A percentile compares a stretch with the other conserved stretches of the same genome.
phyloP scores from a whole-genome alignment of 1,140 invertebrate species.

The Ooceraea biroi region DNA sequence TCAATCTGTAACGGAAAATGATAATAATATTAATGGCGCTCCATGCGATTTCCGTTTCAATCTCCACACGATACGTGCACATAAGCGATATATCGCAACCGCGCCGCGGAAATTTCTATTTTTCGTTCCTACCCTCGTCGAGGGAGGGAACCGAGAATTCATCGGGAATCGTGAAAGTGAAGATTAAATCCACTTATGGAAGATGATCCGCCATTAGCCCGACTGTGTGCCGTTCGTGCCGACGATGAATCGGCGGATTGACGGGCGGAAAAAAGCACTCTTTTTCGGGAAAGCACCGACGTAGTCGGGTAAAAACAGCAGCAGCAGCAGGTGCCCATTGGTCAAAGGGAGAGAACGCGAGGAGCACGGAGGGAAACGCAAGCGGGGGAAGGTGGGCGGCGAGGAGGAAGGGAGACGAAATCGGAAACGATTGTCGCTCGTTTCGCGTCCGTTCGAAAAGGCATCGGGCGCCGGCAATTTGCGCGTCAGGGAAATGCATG shows the following conservation, averaged over 20 bases:
- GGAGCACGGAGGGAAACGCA: neutral
- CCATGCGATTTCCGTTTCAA: neutral
- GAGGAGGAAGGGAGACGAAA: slow-evolving; percentile 59
- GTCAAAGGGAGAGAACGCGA: neutral
- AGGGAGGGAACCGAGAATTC: neutral
- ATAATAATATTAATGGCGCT: neutral
- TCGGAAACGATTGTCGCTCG: slow-evolving; percentile 76
- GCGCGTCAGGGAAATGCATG: slow-evolving; percentile 83
- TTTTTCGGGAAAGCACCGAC: slow-evolving; percentile 61
- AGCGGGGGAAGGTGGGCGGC: no score
- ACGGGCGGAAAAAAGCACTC: slow-evolving; percentile 55
- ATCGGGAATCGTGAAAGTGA: neutral
- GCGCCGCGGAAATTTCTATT: neutral
- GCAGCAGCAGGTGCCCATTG: slow-evolving; percentile 36
- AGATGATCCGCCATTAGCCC: slow-evolving; percentile 33
- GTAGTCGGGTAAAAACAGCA: slow-evolving; percentile 54
- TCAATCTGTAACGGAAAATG: neutral
- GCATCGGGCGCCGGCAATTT: slow-evolving; percentile 77
- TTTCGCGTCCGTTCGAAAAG: slow-evolving; percentile 61
- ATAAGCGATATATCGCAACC: neutral
- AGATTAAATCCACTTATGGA: slow-evolving; percentile 41
- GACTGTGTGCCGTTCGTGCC: neutral
- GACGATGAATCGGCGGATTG: slow-evolving; percentile 65
- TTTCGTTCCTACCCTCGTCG: neutral
- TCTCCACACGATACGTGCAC: neutral